A percentile compares a stretch with the other conserved stretches of the same genome.
Evolutionary conservation across 2,888 invertebrate species (phyloP).

Genomic region (Bibio marci): DNA sequence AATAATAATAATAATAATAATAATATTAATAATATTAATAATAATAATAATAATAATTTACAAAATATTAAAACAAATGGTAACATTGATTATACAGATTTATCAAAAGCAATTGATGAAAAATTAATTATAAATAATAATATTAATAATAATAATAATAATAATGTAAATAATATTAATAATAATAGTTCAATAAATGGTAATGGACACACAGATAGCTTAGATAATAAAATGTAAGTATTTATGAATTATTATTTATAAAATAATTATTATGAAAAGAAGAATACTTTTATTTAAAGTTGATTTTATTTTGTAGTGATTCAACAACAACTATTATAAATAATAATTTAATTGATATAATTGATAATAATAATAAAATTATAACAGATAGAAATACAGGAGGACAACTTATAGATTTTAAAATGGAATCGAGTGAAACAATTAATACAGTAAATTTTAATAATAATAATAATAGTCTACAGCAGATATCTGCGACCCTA

Average conservation of each 20-base stretch:
- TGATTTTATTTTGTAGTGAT: background rate
- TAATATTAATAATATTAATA: constrained; percentile 18
- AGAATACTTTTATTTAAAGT: too few relatives aligned
- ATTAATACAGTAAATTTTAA: constrained; percentile 15
- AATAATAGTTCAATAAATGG: constrained; percentile 19
- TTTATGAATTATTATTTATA: background rate
- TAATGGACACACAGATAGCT: constrained; percentile 27
- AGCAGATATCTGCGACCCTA: constrained; percentile 24
- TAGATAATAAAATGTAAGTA: constrained; percentile 25
- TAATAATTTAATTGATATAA: constrained; percentile 2
- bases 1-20: constrained; percentile 22
- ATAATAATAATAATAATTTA: constrained; percentile 24
- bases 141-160: too few relatives aligned
- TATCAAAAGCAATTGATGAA: constrained; percentile 10
- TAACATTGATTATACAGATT: background rate
- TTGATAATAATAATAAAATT: constrained; percentile 6
- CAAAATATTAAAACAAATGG: constrained; percentile 13
- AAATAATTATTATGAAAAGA: too few relatives aligned
- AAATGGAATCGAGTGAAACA: constrained; percentile 27
- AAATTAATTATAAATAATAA: constrained; percentile 12
- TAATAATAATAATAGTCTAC: constrained; percentile 8
- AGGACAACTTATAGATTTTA: constrained; percentile 28
- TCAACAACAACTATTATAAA: background rate
- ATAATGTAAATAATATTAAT: too few relatives aligned
- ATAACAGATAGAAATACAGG: constrained; percentile 15